These are phyloP conservation scores for Epinephelus moara DNA, from an alignment of 2,113 vertebrate genomes.

Conservation along the genomic window DNA sequence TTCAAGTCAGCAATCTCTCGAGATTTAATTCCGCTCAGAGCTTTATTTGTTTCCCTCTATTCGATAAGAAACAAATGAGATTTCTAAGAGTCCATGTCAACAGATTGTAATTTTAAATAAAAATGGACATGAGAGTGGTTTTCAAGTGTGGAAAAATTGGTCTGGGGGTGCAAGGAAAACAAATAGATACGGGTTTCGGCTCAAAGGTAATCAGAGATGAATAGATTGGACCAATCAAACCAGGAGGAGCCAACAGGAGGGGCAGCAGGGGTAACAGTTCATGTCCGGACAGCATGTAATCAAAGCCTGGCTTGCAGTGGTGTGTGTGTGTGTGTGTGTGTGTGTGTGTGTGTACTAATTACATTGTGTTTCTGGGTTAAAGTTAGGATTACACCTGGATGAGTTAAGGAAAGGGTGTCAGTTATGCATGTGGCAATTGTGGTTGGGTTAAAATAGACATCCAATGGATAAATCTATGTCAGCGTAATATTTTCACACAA, in stretches of 20 bases:
- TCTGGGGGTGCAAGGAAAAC: neutral
- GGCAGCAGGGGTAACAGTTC: neutral
- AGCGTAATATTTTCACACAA: neutral
- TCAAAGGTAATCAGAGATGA: constrained; percentile 1
- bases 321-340: neutral
- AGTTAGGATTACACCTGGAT: neutral
- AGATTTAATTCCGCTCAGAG: constrained; percentile 4
- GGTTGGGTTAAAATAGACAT: neutral
- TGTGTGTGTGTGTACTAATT: neutral
- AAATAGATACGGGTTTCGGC: neutral
- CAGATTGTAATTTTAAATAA: neutral
- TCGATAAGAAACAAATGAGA: neutral
- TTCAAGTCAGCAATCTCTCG: neutral
- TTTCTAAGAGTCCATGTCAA: neutral
- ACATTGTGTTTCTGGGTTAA: neutral
- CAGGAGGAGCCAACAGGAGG: neutral
- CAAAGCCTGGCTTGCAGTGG: neutral
- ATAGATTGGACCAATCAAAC: neutral
- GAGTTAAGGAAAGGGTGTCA: neutral
- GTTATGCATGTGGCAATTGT: neutral
- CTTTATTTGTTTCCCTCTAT: neutral
- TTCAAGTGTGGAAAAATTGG: neutral
- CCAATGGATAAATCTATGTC: neutral
- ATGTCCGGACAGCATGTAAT: neutral
- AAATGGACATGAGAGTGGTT: neutral